Base-by-base conservation (phyloP, 2,888 invertebrate species). In the Lasioglossum marginatum region DNA sequence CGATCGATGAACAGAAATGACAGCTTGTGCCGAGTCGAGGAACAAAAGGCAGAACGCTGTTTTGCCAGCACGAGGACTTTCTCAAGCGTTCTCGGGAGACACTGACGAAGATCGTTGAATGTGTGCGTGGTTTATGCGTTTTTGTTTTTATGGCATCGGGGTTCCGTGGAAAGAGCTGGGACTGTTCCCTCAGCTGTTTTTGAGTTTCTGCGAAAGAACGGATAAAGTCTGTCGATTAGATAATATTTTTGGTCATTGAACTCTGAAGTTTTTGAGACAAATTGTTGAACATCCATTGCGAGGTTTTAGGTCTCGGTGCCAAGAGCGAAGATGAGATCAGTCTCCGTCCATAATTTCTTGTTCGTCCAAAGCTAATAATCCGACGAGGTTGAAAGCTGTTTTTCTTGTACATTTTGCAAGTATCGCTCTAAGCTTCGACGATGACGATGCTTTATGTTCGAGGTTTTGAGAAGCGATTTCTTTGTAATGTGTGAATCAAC, bases 271-370 rank as follows among this genome's bases (percentile, higher is more conserved):
- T 66, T 37, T 16, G 23, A 66, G 37, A 66, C 0, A 34, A 31
- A 34, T 66, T 31, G 27, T 66, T 34, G 34, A 31, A 34, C 10
- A 34, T 37, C 19, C 2, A 1, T 66, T 37, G 2, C 16, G 31
- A 31, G 16, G 16, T 31, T 27, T 31, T 6, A 31, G 12, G 31
- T 63, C 31, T 63, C 27, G 14, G 14, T 27, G n/a, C n/a, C 43
- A 57, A 68, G 27, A n/a, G 48, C 40, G 43, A 19, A 60, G 77
- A 74, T 14, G 27, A 34, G 77, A 72, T 79, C 31, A 45, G 63
- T 60, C 52, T 86, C 82, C 88, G 88, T 88, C 86, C 86, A 27
- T 23, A 16, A 68, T 34, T 37, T 66, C 27, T 60, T 60, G 60
- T 73, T 81, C 40, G 70, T 84, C 66, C 71, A 34, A n/a, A 63